phyloP scores from a whole-genome alignment of 2,797 vertebrate genomes.

The Mus minutoides region DNA sequence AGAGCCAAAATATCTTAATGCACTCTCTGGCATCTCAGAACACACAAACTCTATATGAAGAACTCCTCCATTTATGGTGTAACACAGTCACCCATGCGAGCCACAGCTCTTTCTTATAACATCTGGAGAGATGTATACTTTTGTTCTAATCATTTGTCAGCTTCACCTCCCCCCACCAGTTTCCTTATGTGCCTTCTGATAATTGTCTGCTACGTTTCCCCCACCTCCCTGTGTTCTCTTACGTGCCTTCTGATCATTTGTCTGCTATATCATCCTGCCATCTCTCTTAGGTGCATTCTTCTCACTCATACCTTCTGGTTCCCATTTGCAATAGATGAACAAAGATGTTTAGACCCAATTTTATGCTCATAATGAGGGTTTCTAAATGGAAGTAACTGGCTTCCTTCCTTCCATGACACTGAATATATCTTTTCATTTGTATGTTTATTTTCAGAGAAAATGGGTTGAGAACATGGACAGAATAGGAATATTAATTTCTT shows the following conservation, averaged over 20 bases:
- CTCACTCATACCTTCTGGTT: conserved; percentile 30
- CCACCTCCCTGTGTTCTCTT: too few species aligned
- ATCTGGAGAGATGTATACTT: not conserved
- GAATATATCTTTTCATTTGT: not conserved
- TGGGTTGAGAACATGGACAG: not conserved
- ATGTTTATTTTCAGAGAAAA: conserved; percentile 3
- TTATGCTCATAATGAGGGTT: not conserved
- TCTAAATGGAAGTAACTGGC: not conserved
- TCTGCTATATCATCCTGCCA: not conserved
- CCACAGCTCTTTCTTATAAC: not conserved
- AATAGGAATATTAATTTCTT: not conserved
- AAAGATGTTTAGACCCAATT: not conserved
- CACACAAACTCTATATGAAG: not conserved
- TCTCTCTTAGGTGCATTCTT: not conserved
- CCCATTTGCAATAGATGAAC: not conserved
- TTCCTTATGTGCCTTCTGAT: conserved; percentile 31
- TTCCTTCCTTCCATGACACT: not conserved
- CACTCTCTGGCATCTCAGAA: conserved; percentile 62
- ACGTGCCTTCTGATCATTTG: not conserved
- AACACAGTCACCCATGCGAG: not conserved
- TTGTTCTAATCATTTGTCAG: conserved; percentile 21
- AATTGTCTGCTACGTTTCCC: too few species aligned
- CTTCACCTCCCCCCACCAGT: too few species aligned
- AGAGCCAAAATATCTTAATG: conserved; percentile 74
- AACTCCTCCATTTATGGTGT: conserved; percentile 26